Evolutionary conservation across 2,113 vertebrate species (phyloP).

Genomic region (Mesocricetus auratus): DNA sequence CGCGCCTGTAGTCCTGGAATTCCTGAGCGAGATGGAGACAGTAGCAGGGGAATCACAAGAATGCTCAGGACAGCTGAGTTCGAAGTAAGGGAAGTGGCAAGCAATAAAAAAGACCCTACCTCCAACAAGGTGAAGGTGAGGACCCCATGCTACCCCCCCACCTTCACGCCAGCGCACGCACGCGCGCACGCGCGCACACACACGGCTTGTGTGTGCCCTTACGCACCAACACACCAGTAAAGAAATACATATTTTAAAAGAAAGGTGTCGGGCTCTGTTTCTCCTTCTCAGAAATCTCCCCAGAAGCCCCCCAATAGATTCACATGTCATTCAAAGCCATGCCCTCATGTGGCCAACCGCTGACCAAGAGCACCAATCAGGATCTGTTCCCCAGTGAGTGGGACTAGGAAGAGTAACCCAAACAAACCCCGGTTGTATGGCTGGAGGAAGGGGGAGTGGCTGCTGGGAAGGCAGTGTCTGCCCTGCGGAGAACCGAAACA

Average conservation of each 20-base stretch:
- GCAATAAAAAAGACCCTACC: background rate
- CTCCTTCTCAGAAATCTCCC: background rate
- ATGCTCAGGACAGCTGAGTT: background rate
- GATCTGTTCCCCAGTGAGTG: background rate
- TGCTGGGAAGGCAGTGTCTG: background rate
- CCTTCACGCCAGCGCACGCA: background rate
- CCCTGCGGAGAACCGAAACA: background rate
- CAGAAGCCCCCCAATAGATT: background rate
- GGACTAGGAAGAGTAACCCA: background rate
- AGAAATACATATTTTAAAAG: background rate
- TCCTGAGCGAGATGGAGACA: background rate
- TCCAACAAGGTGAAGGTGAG: background rate
- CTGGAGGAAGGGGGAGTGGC: background rate
- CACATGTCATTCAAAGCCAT: background rate
- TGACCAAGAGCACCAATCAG: background rate
- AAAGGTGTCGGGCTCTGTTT: background rate
- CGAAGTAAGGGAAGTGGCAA: no score
- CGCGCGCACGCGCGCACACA: no score
- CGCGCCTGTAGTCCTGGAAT: background rate
- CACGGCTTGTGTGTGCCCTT: rapidly evolving
- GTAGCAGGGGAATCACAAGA: background rate
- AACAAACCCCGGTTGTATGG: background rate
- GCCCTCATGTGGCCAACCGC: background rate
- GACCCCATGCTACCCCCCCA: background rate
- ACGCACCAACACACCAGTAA: background rate